Base-by-base conservation (phyloP, 1,140 invertebrate genomes). In the Scaptomyza montana region DNA sequence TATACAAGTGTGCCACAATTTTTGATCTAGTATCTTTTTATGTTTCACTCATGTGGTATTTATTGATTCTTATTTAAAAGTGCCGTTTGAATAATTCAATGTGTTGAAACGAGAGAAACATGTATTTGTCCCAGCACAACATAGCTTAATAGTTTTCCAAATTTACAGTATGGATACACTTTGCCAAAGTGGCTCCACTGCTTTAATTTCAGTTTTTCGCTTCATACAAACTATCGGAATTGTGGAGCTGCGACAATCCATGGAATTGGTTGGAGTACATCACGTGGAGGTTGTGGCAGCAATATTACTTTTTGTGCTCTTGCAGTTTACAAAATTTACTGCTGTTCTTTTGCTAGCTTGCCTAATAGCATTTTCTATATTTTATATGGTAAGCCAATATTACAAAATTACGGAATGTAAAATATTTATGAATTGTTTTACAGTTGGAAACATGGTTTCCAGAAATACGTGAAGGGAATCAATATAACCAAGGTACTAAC, bases 271-370 rank as follows among this genome's bases (percentile, higher is more conserved):
- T 16, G 77, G 84, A 3, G 60, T 80, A 1, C 65, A 79, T 4
- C 72, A 87, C 21, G n/a, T 59, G 2, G 69, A 89, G 30, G 50
- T 87, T 16, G 2, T 74, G 6, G 12, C 56, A 21, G 85, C 68
- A 3, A 6, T 89, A 2, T 10, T 89, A 0, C 3, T 77, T 5
- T 84, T 84, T 16, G 6, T 77, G 5, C 21, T 89, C 30, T 25
- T 87, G n/a, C 79, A 89, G 41, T 84, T 89, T 6, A 80, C 84
- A 10, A 87, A 80, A 51, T 89, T 84, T 8, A 77, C 77, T 1
- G 63, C 21, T 1, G 61, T 89, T 0, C 47, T 87, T 9, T 5
- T 84, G 8, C 6, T 87, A 8, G 79, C 84, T n/a, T 51, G 66
- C 8, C 13, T 50, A 0, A 64, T 87, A 21, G 79, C 76, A 2